Evolutionary conservation across 2,113 vertebrate species (phyloP).

Genomic region (Blennius ocellaris): DNA sequence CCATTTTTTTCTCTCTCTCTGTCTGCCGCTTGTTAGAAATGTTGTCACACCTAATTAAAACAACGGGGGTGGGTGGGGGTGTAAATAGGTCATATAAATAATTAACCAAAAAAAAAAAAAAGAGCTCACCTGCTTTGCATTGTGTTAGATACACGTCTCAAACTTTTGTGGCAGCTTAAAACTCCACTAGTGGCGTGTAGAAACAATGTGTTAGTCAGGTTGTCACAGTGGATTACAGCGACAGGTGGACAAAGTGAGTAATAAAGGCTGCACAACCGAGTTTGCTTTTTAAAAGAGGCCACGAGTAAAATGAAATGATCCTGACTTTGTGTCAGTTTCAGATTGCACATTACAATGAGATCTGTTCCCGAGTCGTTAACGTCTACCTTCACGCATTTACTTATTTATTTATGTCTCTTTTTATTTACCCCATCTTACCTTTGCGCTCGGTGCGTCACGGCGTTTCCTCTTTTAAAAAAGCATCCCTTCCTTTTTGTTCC

Average conservation of each 20-base stretch:
- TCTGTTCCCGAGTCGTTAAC: constrained; percentile 19
- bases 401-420: neutral
- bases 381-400: too few relatives aligned
- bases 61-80: too few relatives aligned
- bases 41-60: constrained; percentile 2
- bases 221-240: too few relatives aligned
- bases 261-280: neutral
- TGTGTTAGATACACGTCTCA: too few relatives aligned
- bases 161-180: too few relatives aligned
- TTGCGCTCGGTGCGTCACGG: constrained; percentile 7
- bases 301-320: too few relatives aligned
- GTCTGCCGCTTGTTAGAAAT: neutral
- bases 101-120: neutral
- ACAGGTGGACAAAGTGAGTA: neutral
- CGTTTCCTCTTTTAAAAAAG: constrained; percentile 2
- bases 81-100: neutral
- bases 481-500: constrained; percentile 9
- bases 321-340: constrained; percentile 12
- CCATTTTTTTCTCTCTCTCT: too few relatives aligned
- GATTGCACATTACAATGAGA: constrained; percentile 13
- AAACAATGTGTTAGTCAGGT: too few relatives aligned
- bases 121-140: constrained; percentile 2
- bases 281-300: neutral
- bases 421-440: constrained; percentile 49
- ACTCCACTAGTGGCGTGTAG: too few relatives aligned